Evolutionary conservation across 2,113 vertebrate genomes (phyloP), one percentile per base, ranked within the genome.

Genomic region (Malurus cyaneus): DNA sequence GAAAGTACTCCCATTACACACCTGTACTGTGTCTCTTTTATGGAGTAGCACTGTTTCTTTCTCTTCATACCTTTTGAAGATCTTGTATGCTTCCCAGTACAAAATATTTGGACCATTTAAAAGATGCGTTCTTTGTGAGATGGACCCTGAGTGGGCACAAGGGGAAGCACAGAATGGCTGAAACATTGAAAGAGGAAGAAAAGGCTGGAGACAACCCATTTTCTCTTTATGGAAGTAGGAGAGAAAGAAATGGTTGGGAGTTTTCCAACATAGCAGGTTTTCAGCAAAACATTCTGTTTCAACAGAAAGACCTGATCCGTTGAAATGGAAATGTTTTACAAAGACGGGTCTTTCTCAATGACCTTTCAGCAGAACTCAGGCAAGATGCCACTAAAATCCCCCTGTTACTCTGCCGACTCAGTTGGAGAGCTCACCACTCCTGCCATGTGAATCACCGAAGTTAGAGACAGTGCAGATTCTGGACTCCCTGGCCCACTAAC

Each of bases 271-370:
- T 46, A 94, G 91, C 94, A 96, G 91, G 86, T 95, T 97, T 93
- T 93, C 65, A 14, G 57, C 83, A 92, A 94, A 97, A 97, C 94
- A 94, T 94, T 94, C 72, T 2, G 26, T 91, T 94, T 84, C 83
- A 89, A 91, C 88, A 93, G 86, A 91, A 93, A 93, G 86, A 78
- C 81, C 80, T 92, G 92, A 95, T 95, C 95, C 86, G 94, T 67
- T 91, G 73, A 93, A 93, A 92, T 93, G 44, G 94, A 96, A 96
- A 89, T 93, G 96, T 96, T 97, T 96, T 92, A 95, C 69, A 91
- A 74, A 91, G 89, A 89, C 92, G n/a, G 86, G 94, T 94, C 89
- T 93, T 97, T 95, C 82, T 57, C 70, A 46, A 20, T 42, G 57
- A 93, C 92, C 95, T 84, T 60, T 84, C 53, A 89, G 61, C 19